These are phyloP conservation scores for Corythornis madagascariensis DNA, from an alignment of 2,113 vertebrate species.

Conservation along the genomic window DNA sequence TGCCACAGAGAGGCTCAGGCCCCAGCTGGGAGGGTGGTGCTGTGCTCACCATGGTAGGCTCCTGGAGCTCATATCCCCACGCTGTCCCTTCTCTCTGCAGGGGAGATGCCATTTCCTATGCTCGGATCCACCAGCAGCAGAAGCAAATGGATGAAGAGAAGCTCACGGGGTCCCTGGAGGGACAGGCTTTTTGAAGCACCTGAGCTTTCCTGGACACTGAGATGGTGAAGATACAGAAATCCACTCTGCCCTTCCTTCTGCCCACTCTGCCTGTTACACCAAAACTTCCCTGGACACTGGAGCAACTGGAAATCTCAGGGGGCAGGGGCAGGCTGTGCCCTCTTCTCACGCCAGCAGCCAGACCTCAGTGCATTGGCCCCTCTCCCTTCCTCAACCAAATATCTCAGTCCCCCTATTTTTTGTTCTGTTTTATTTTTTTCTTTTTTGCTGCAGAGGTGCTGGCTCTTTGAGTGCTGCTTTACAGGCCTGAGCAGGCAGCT, in stretches of 20 bases:
- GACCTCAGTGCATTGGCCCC: neutral
- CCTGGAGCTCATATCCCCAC: rapidly evolving
- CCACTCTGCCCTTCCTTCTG: neutral
- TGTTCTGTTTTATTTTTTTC: no score
- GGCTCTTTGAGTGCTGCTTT: neutral
- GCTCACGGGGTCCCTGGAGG: slow-evolving; percentile 75
- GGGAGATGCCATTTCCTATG: slow-evolving; percentile 91
- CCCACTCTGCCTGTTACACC: neutral
- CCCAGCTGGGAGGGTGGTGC: rapidly evolving
- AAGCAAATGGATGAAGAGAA: slow-evolving; percentile 89
- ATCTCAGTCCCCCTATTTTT: neutral
- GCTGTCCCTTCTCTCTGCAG: slow-evolving; percentile 64
- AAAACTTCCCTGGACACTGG: neutral
- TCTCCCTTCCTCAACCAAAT: neutral
- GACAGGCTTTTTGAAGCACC: slow-evolving; percentile 74
- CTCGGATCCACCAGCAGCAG: slow-evolving; percentile 91
- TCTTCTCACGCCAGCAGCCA: slow-evolving; percentile 35
- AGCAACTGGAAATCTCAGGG: slow-evolving; percentile 41
- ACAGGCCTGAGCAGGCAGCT: neutral
- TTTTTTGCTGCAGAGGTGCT: neutral
- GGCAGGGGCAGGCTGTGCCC: slow-evolving; percentile 15
- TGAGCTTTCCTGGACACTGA: neutral
- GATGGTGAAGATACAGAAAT: neutral
- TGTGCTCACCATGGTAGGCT: neutral
- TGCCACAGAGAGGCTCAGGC: rapidly evolving